phyloP scores from a whole-genome alignment of 2,113 vertebrate genomes.

The Dendrocopos noguchii region DNA sequence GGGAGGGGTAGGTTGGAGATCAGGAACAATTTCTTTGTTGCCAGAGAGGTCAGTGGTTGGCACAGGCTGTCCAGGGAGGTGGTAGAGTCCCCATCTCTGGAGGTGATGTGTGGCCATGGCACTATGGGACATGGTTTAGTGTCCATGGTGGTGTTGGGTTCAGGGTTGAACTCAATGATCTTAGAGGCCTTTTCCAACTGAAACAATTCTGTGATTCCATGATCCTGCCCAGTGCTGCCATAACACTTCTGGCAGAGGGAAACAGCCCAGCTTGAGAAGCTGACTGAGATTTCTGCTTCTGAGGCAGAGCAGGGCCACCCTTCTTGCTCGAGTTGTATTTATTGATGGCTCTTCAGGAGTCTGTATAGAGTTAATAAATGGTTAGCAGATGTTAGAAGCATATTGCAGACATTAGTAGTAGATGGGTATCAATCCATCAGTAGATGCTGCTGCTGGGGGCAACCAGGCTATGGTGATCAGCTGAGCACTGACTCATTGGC shows the following conservation, averaged over 20 bases:
- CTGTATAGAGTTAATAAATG: conserved; percentile 52
- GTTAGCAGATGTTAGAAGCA: conserved; percentile 62
- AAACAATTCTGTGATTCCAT: background rate
- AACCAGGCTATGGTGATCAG: background rate
- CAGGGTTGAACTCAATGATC: too few relatives aligned
- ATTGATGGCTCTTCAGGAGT: conserved; percentile 52
- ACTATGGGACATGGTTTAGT: too few relatives aligned
- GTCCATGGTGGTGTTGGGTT: too few relatives aligned
- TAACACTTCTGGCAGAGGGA: background rate
- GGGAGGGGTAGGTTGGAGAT: too few relatives aligned
- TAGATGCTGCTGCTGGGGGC: conserved; percentile 31
- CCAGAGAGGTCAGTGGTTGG: too few relatives aligned
- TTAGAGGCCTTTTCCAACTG: too few relatives aligned
- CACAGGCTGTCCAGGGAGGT: too few relatives aligned
- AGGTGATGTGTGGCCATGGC: too few relatives aligned
- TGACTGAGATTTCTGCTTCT: background rate
- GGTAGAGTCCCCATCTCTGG: too few relatives aligned
- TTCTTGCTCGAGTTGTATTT: conserved; percentile 10
- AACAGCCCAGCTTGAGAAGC: background rate
- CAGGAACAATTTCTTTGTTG: too few relatives aligned
- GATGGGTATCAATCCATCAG: conserved; percentile 60
- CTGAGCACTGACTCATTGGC: background rate
- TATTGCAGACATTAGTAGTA: conserved; percentile 63
- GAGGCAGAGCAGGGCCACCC: background rate
- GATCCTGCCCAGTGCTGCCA: background rate